Conservation (phyloP, 2,888 invertebrate genomes). For the Conomelus anceps region DNA sequence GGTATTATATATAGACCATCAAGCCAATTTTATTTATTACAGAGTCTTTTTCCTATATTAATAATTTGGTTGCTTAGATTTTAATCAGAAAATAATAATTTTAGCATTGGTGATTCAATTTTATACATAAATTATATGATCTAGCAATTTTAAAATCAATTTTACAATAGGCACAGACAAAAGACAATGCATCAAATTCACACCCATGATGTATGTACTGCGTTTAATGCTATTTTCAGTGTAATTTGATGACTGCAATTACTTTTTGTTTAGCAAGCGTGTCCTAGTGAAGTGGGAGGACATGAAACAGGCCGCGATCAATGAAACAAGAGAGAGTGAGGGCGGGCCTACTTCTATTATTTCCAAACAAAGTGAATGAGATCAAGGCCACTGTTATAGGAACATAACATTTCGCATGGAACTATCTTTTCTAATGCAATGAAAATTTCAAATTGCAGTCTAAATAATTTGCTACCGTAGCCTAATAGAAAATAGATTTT, state of each 20-base stretch:
- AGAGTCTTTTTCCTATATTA: too few species aligned
- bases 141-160: too few species aligned
- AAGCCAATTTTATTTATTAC: too few species aligned
- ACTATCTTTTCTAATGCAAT: background rate
- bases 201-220: background rate
- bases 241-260: background rate
- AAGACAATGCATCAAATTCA: background rate
- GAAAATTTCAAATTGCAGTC: background rate
- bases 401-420: background rate
- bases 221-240: background rate
- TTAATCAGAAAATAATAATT: too few species aligned
- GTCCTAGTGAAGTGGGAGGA: background rate
- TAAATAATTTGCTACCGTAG: background rate
- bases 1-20: too few species aligned
- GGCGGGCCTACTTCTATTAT: background rate
- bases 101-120: too few species aligned
- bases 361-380: background rate
- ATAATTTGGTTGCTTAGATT: too few species aligned
- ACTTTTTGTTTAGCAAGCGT: background rate
- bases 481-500: too few species aligned
- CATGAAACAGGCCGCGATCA: background rate
- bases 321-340: background rate
- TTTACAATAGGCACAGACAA: background rate
- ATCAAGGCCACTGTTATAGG: background rate
- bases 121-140: too few species aligned